Evolutionary conservation across 2,888 invertebrate species (phyloP), one percentile per base, ranked within the genome.

Genomic region (Isotomurus palustris): DNA sequence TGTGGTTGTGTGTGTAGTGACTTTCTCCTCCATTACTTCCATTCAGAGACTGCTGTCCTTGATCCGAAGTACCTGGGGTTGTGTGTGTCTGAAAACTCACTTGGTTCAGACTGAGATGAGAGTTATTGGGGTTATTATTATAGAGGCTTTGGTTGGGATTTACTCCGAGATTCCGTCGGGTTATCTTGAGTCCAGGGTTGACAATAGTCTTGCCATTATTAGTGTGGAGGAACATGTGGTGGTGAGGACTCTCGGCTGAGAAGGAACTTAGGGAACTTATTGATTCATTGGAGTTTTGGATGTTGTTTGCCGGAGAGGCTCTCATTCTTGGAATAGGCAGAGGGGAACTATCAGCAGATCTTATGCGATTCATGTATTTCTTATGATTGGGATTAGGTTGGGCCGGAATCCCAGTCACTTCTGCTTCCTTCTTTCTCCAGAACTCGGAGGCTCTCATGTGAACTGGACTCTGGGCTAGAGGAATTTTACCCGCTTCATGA

Each of bases 351-450:
- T 70, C 70, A 19, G 68, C 68, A 17, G 70, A 70, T 3, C 70
- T 62, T 38, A 69, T 67, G 41, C 70, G 53, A 28, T 44, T 62
- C 36, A 68, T 54, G 44, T 57, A 60, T 48, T 57, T 53, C 51
- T 60, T 60, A 22, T 55, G 58, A 43, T 49, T 49, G 21, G 56
- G 44, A 36, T 44, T 51, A 38, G 50, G 58, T 53, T 53, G 53
- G 4, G 49, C 47, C 17, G 53, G 47, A 10, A 14, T 17, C 3
- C 64, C 67, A 10, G 67, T 60, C 12, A 57, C 58, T 52, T 69
- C 67, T n/a, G 65, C 65, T 35, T 72, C 71, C 50, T 70, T 71
- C 56, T 68, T 68, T 51, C 71, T 62, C 72, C 72, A 72, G 53
- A 72, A 71, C 43, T 69, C 72, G 2, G 62, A 67, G n/a, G 68